Evolutionary conservation across 2,888 invertebrate genomes (phyloP), one percentile per base, ranked within the genome.

Genomic region (Perithous albicinctus): DNA sequence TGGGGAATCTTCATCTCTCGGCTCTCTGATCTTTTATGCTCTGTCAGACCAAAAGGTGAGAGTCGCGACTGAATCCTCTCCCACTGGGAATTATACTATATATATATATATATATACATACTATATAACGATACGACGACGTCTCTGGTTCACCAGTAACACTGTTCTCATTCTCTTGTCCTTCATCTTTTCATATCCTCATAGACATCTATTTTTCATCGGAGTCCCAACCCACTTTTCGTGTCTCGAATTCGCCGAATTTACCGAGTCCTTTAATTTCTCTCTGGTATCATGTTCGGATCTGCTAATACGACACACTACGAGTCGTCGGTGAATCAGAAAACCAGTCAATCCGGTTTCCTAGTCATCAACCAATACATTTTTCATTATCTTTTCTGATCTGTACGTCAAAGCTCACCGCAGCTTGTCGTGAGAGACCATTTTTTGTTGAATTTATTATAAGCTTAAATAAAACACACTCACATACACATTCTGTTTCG

Each of bases 21-120:
- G 70, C 41, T 56, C 67, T 78, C 69, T 74, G 85, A 87, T 88
- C 86, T 83, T 85, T 87, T 82, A 85, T 86, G 80, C 84, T 80
- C 80, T 76, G 74, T 83, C 82, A 79, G 85, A 69, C 83, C 82
- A 85, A 86, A 86, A 85, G 78, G 80, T 76, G 67, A 82, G 77
- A 69, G 54, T 84, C 77, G 59, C 84, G 69, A 82, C 82, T 83
- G 82, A 70, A 75, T 79, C 64, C 77, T 69, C 64, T 69, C 61
- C 67, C 63, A 69, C 18, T 38, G 77, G 63, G 67, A 80, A 72
- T 80, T 61, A 77, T 73, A n/a, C n/a, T 43, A 72, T 48, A 32
- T 12, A 41, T 74, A 64, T 20, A n/a, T 46, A 46, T 48, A 18
- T 48, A 15, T 12, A 78, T 29, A 66, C n/a, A n/a, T n/a, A n/a